Base-by-base conservation (phyloP, 2,113 vertebrate species). In the Xerus inauris region DNA sequence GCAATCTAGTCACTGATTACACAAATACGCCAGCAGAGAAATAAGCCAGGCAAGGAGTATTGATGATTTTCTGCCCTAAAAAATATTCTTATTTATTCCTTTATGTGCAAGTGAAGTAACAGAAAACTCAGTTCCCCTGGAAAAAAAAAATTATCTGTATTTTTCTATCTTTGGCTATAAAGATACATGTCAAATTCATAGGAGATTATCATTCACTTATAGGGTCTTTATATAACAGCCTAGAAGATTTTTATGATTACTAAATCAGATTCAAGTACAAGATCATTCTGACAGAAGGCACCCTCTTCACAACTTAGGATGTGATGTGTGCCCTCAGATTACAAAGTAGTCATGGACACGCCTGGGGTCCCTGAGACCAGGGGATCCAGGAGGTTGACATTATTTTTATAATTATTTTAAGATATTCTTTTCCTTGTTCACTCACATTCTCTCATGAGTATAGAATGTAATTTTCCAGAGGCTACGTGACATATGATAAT, bases 381-480 rank as follows among this genome's bases (percentile, higher is more conserved):
- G 62, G n/a, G 4, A 19, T 38, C 69, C 19, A 67, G 19, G 24
- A 86, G 8, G 62, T 82, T 62, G 89, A 62, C 49, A 88, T 82
- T 88, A 75, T 85, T 81, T 94, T 95, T 83, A 82, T 67, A 76
- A 71, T 24, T 87, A 92, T 47, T 89, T 20, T 59, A 95, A 79
- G 22, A 62, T 92, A 67, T 35, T 94, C 82, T 82, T 73, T 42
- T 71, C 62, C 59, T 85, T 88, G 30, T 89, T 95, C 16, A 73
- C 35, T 92, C 79, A 47, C 83, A 79, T 92, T 89, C n/a, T 79
- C 79, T 93, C 91, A 89, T 89, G 82, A 95, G 79, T 79, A 49
- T 47, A 97, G 47, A 90, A 95, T 72, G 32, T 8, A 47, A 89
- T 82, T 97, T 96, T 93, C 94, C 95, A 91, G 82, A 94, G 88